Evolutionary conservation across 2,113 vertebrate genomes (phyloP).

Genomic region (Heloderma charlesbogerti): DNA sequence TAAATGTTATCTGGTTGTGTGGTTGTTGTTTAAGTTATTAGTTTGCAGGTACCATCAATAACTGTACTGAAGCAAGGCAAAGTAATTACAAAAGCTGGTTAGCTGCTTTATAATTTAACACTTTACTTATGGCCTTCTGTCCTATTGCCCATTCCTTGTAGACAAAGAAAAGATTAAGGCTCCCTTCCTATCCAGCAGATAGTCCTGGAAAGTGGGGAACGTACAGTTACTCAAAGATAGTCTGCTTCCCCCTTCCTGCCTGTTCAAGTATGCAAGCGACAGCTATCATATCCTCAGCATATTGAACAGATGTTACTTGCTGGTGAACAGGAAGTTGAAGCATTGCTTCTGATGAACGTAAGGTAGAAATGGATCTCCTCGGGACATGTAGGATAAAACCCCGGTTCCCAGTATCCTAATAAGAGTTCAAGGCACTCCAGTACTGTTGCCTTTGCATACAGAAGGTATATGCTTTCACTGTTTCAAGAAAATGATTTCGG

Average conservation of each 20-base stretch:
- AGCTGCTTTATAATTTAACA: background rate
- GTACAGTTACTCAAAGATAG: background rate
- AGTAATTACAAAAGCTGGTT: background rate
- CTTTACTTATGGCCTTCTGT: background rate
- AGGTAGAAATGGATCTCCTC: background rate
- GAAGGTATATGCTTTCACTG: background rate
- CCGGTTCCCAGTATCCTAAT: background rate
- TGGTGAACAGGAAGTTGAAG: background rate
- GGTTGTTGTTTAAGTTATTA: background rate
- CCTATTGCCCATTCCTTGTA: background rate
- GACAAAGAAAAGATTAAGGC: background rate
- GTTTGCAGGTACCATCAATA: background rate
- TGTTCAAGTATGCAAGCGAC: background rate
- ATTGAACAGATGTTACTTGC: background rate
- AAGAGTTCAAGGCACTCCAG: background rate
- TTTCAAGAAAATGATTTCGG: background rate
- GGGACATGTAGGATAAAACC: background rate
- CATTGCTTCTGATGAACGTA: background rate
- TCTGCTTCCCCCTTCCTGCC: background rate
- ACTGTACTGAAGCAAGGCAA: background rate
- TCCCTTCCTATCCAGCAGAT: background rate
- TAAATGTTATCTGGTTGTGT: background rate
- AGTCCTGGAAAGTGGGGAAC: background rate
- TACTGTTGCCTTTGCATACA: background rate
- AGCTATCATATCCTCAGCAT: background rate